Conservation (phyloP, 2,113 vertebrate species). For the Percina caprodes region DNA sequence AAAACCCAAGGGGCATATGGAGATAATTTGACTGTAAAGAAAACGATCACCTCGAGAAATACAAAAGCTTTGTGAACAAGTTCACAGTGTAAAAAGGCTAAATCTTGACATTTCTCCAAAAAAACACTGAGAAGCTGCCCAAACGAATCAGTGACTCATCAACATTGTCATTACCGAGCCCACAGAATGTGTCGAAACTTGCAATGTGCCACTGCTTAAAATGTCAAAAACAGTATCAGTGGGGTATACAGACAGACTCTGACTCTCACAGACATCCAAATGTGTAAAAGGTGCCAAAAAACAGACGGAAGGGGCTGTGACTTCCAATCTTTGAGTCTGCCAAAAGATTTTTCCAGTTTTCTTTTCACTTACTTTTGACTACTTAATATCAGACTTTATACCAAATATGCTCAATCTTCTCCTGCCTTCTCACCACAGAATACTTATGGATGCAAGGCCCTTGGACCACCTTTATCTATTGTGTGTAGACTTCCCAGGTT, state of each 20-base stretch:
- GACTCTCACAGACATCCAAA: conserved; percentile 29
- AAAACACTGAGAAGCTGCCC: conserved; percentile 19
- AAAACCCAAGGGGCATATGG: not conserved
- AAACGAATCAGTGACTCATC: conserved; percentile 57
- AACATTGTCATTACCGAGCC: conserved; percentile 47
- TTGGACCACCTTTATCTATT: not conserved
- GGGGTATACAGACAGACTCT: conserved; percentile 27
- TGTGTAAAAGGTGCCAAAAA: conserved; percentile 50
- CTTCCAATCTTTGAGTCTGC: conserved; percentile 9
- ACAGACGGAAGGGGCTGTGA: conserved; percentile 33
- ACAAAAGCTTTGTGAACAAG: conserved; percentile 11
- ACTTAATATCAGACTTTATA: conserved; percentile 9
- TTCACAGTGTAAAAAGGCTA: conserved; percentile 15
- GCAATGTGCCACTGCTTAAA: conserved; percentile 44
- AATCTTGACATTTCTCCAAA: conserved; percentile 16
- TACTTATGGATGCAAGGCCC: not conserved
- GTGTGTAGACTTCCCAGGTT: not conserved
- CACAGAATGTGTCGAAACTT: conserved; percentile 36
- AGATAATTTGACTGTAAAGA: not conserved
- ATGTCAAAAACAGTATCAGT: conserved; percentile 57
- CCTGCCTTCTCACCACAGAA: not conserved
- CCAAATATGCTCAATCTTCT: not conserved
- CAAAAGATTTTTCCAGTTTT: conserved; percentile 18
- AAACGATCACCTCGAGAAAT: not conserved
- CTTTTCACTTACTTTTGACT: conserved; percentile 23